Evolutionary conservation across 2,888 invertebrate genomes (phyloP).

Genomic region (Lochmaea crataegi): DNA sequence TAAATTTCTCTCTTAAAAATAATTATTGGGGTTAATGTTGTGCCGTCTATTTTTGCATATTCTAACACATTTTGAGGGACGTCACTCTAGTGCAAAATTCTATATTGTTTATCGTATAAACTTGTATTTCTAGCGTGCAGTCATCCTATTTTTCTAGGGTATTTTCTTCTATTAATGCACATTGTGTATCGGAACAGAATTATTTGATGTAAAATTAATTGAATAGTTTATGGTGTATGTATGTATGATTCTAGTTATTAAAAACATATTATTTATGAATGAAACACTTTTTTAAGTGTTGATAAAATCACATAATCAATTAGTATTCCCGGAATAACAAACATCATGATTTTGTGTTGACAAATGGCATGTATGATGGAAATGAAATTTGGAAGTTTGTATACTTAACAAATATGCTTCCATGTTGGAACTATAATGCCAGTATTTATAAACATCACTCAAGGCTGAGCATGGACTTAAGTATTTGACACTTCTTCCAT

Average conservation of each 20-base stretch:
- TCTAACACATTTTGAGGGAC: constrained; percentile 27
- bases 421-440: too few species aligned
- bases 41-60: constrained; percentile 32
- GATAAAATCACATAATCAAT: not conserved
- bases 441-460: too few species aligned
- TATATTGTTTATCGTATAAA: constrained; percentile 1
- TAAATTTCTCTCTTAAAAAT: not conserved
- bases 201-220: not conserved
- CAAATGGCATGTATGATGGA: not conserved
- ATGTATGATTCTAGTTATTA: not conserved
- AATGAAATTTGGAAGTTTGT: not conserved
- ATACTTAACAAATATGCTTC: too few species aligned
- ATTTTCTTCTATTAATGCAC: constrained; percentile 18
- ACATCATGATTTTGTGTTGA: not conserved
- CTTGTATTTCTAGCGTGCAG: constrained; percentile 31
- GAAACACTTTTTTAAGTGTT: not conserved
- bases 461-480: too few species aligned
- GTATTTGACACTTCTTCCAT: too few species aligned
- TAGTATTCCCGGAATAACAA: not conserved
- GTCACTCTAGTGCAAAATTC: constrained; percentile 28
- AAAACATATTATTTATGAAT: not conserved
- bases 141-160: constrained; percentile 8
- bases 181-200: constrained; percentile 12
- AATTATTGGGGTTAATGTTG: not conserved
- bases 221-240: not conserved